Percentiles rank a stretch among this genome's conserved stretches.
Conservation (phyloP, 2,888 invertebrate genomes). For the Mythimna lalbum region DNA sequence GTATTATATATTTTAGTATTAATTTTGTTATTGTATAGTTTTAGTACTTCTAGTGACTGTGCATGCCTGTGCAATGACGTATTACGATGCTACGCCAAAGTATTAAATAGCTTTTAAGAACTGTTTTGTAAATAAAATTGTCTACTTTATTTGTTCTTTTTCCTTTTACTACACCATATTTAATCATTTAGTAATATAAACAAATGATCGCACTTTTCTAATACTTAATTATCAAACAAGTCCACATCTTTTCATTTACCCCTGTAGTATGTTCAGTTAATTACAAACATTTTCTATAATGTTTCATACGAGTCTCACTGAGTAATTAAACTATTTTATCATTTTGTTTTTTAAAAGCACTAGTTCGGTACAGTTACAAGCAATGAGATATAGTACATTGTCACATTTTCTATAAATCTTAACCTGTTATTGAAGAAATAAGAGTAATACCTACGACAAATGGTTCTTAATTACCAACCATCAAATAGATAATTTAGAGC, state of each 20-base stretch:
- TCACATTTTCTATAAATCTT: too few species aligned
- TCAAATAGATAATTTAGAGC: too few species aligned
- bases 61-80: slow-evolving; percentile 66
- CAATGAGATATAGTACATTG: too few species aligned
- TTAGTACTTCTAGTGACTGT: slow-evolving; percentile 56
- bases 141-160: slow-evolving; percentile 43
- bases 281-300: not conserved
- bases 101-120: slow-evolving; percentile 69
- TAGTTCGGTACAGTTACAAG: too few species aligned
- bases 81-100: slow-evolving; percentile 70
- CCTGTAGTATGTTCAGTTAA: not conserved
- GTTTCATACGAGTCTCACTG: too few species aligned
- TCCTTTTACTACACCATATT: not conserved
- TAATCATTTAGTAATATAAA: not conserved
- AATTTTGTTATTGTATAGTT: slow-evolving; percentile 73
- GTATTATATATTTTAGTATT: slow-evolving; percentile 78
- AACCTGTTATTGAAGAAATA: too few species aligned
- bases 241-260: too few species aligned
- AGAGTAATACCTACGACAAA: too few species aligned
- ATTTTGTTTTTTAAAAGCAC: too few species aligned
- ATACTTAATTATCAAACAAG: too few species aligned
- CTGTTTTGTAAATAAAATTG: slow-evolving; percentile 80
- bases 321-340: too few species aligned
- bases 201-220: not conserved
- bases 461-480: too few species aligned